Conservation (phyloP, 2,888 invertebrate genomes). For the Ectobius pallidus region DNA sequence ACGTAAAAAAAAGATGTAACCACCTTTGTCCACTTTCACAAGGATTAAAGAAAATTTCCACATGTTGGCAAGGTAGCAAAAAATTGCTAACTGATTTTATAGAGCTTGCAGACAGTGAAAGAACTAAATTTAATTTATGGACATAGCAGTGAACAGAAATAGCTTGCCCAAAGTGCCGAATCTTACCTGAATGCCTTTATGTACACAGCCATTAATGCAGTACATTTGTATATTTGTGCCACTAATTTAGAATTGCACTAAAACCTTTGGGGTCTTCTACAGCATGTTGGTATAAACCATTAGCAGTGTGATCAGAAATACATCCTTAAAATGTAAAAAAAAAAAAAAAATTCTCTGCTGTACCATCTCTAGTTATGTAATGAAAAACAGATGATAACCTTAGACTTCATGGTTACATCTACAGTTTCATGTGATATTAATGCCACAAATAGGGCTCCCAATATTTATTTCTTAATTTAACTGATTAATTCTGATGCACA, state of each 20-base stretch:
- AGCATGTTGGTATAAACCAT: neutral
- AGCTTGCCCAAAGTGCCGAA: neutral
- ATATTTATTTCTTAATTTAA: no score
- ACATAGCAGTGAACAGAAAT: conserved; percentile 8
- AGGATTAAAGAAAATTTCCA: neutral
- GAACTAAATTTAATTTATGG: conserved; percentile 5
- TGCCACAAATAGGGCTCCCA: no score
- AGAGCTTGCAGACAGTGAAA: neutral
- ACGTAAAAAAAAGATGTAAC: no score
- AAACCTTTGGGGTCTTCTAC: neutral
- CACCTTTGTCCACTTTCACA: no score
- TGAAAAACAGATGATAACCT: no score
- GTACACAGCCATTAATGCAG: neutral
- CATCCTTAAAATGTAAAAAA: neutral
- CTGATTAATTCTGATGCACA: no score
- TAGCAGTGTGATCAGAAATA: neutral
- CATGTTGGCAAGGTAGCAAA: neutral
- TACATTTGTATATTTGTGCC: neutral
- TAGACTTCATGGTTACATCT: no score
- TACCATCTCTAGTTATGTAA: neutral
- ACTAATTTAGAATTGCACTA: no score
- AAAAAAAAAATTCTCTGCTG: neutral
- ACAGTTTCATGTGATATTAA: no score
- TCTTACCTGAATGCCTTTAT: neutral
- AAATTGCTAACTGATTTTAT: neutral